Evolutionary conservation across 2,888 invertebrate species (phyloP).

Genomic region (Aethes cnicana): DNA sequence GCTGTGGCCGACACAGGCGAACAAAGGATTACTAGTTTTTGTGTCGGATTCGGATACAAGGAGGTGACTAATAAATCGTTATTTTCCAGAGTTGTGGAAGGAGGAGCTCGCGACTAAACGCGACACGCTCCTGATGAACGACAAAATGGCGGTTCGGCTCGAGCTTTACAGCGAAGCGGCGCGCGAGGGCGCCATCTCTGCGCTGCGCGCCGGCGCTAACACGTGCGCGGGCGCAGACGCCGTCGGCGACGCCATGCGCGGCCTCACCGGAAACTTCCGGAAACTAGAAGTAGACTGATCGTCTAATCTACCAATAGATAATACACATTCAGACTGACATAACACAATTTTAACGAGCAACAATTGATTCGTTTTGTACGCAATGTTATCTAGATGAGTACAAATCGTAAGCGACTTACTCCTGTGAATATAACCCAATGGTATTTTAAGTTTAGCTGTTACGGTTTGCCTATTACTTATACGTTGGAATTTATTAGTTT

Average conservation of each 20-base stretch:
- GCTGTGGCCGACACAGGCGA: no score
- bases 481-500: slow-evolving; percentile 4
- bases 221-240: slow-evolving; percentile 84
- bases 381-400: slow-evolving; percentile 11
- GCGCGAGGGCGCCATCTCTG: slow-evolving; percentile 88
- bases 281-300: slow-evolving; percentile 88
- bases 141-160: slow-evolving; percentile 86
- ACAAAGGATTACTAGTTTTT: no score
- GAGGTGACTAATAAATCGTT: slow-evolving; percentile 18
- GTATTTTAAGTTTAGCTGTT: slow-evolving; percentile 17
- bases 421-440: slow-evolving; percentile 2
- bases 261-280: slow-evolving; percentile 89
- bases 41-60: no score
- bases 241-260: slow-evolving; percentile 85
- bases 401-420: slow-evolving; percentile 20
- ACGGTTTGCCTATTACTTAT: slow-evolving; percentile 22
- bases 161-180: slow-evolving; percentile 88
- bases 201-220: slow-evolving; percentile 82
- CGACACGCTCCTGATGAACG: slow-evolving; percentile 84
- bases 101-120: slow-evolving; percentile 84
- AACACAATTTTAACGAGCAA: slow-evolving; percentile 13
- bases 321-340: slow-evolving; percentile 23
- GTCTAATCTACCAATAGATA: slow-evolving; percentile 6
- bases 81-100: slow-evolving; percentile 85
- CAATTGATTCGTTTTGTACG: slow-evolving; percentile 23